These are phyloP conservation scores for Microcebus lehilahytsara DNA, from an alignment of 2,113 vertebrate species.

Conservation along the genomic window DNA sequence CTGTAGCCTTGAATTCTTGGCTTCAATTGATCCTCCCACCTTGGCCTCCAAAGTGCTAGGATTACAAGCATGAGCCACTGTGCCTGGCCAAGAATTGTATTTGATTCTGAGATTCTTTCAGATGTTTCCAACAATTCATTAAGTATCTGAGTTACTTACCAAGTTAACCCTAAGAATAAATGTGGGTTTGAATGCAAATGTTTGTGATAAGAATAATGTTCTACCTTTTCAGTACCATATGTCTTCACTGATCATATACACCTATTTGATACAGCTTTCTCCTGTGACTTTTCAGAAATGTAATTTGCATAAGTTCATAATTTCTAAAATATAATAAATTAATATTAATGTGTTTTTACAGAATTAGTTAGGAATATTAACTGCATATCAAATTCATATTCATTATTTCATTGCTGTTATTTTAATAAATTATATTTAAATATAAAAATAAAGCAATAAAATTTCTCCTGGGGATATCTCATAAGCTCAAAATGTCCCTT, in stretches of 20 bases:
- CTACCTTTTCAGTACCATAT: not conserved
- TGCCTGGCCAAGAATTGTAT: not conserved
- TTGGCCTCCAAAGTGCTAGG: too few species aligned
- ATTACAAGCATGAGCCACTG: too few species aligned
- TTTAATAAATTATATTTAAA: not conserved
- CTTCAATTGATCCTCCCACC: too few species aligned
- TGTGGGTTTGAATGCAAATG: not conserved
- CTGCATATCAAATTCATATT: not conserved
- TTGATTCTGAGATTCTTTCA: not conserved
- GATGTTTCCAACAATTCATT: not conserved
- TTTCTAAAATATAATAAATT: not conserved
- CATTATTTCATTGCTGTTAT: not conserved
- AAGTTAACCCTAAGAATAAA: not conserved
- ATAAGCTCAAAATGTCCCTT: not conserved
- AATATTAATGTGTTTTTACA: not conserved
- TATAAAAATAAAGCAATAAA: not conserved
- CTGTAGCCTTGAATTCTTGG: too few species aligned
- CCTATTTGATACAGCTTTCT: not conserved
- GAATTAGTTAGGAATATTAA: not conserved
- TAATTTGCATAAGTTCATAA: not conserved
- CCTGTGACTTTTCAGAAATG: not conserved
- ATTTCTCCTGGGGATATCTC: not conserved
- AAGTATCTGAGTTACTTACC: not conserved
- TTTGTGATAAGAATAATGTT: not conserved
- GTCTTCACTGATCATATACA: not conserved